Conservation (phyloP, 2,113 vertebrate genomes). For the Dinomys branickii region DNA sequence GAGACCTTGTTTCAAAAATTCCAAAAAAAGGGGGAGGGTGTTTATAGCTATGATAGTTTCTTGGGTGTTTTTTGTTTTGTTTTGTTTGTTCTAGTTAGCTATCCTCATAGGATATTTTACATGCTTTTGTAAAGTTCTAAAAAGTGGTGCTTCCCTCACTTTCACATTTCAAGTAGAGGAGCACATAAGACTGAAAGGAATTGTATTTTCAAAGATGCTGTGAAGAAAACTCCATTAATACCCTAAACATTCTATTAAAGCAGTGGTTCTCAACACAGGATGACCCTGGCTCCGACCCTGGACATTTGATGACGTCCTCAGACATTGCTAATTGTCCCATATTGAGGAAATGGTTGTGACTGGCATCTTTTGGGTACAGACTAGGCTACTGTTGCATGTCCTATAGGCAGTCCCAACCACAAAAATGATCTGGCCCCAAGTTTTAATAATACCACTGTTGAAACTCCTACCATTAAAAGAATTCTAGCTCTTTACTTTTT, state of each 20-base stretch:
- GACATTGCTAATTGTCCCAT: neutral
- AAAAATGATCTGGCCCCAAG: neutral
- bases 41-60: neutral
- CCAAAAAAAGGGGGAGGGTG: neutral
- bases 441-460: neutral
- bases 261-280: neutral
- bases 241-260: neutral
- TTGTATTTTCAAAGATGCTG: neutral
- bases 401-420: neutral
- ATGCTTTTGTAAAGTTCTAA: neutral
- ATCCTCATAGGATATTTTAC: neutral
- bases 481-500: neutral
- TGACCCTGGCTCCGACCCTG: neutral
- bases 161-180: slow-evolving; percentile 20
- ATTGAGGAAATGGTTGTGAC: neutral
- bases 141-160: neutral
- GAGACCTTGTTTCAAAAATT: neutral
- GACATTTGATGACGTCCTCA: neutral
- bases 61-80: neutral
- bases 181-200: neutral
- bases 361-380: neutral
- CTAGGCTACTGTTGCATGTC: neutral
- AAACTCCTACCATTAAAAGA: neutral
- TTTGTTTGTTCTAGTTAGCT: neutral
- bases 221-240: neutral